phyloP scores from a whole-genome alignment of 2,888 invertebrate species.

The Oasisia sp. region DNA sequence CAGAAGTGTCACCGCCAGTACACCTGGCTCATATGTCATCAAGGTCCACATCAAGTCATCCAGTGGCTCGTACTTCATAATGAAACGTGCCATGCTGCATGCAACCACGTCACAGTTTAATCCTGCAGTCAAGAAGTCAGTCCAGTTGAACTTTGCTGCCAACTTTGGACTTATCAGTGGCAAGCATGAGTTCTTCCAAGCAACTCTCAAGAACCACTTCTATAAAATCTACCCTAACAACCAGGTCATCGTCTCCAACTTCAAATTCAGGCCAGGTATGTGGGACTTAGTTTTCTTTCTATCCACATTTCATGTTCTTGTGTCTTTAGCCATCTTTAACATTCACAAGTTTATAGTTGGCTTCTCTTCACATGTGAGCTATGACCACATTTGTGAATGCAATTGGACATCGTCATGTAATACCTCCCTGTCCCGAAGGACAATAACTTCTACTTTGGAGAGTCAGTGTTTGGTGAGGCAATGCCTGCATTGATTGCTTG shows the following conservation, averaged over 20 bases:
- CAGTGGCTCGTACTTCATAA: neutral
- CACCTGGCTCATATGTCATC: neutral
- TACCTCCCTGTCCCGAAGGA: too few species aligned
- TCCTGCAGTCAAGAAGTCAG: neutral
- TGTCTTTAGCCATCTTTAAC: neutral
- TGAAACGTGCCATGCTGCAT: neutral
- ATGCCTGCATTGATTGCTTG: too few species aligned
- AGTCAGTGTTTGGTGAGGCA: too few species aligned
- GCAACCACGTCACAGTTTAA: neutral
- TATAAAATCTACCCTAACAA: neutral
- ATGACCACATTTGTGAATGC: too few species aligned
- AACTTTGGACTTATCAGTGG: neutral
- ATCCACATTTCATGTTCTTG: neutral
- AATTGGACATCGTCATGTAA: too few species aligned
- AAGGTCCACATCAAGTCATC: neutral
- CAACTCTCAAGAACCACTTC: neutral
- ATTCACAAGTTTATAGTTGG: neutral
- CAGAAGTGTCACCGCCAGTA: neutral
- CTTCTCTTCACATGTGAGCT: too few species aligned
- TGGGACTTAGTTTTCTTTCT: neutral
- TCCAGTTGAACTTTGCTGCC: conserved; percentile 5
- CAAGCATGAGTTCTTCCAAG: conserved; percentile 6
- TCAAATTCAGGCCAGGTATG: neutral
- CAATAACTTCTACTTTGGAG: too few species aligned
- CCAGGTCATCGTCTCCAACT: neutral